Base-by-base conservation (phyloP, 1,140 invertebrate species). In the Dendroctonus ponderosae region DNA sequence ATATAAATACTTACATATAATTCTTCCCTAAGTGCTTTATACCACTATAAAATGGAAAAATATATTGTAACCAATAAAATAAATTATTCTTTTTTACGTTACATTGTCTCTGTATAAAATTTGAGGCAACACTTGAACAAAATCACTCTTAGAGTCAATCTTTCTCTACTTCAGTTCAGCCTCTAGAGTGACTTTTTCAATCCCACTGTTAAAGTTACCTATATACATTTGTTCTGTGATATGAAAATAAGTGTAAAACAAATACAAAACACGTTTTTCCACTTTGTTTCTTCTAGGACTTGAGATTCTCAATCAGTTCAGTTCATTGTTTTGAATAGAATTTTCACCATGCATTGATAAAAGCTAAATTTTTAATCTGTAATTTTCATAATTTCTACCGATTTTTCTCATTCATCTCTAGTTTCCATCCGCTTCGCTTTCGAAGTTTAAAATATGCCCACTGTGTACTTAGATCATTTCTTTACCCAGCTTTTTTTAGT, bases 11-110 rank as follows among this genome's bases (percentile, higher is more conserved):
- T 72, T 72, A 72, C 74, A 75, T 39, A 49, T 75, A 78, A 76
- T 77, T 78, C 77, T 78, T 78, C 77, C 77, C 77, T 78, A 75
- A 78, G 77, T 78, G 77, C 77, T 78, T 78, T 78, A 78, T 73
- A 77, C 68, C 70, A 77, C 71, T 72, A 73, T 68, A 71, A 71
- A 73, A 70, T 69, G 67, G 52, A 49, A 67, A 69, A 62, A 68
- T 67, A 69, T 67, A 59, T 65, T 66, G 68, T 72, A 54, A 67
- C 63, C 12, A 46, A 46, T 46, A 46, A 11, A 46, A 4, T 46
- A 11, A 46, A 46, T 46, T 46, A 46, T 46, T 26, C 26, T 26
- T 26, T 26, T 26, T 26, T 46, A 46, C 44, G 44, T 46, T 46
- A 46, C 44, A 46, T 46, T 46, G 12, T 11, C 12, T 46, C 12